phyloP scores from a whole-genome alignment of 2,113 vertebrate species.

The Turdus rufiventris region DNA sequence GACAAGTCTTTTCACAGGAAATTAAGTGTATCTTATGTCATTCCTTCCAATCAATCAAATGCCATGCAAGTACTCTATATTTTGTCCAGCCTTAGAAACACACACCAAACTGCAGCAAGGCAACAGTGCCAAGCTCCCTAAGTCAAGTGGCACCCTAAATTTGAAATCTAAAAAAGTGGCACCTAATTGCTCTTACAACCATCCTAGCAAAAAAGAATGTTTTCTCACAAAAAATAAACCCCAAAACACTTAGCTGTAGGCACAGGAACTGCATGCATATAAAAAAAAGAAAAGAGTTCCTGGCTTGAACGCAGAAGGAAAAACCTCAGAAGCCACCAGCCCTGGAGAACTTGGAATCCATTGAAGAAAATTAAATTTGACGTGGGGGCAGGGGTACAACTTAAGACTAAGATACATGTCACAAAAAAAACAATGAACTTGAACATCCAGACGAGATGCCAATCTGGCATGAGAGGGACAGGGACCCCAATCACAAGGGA shows the following conservation, averaged over 20 bases:
- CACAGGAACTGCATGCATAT: neutral
- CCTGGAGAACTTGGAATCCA: neutral
- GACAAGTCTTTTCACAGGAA: neutral
- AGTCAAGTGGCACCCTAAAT: neutral
- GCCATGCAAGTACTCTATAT: neutral
- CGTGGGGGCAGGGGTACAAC: fast-evolving
- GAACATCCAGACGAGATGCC: neutral
- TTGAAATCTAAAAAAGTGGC: neutral
- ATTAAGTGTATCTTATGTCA: neutral
- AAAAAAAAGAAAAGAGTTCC: neutral
- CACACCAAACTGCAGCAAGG: neutral
- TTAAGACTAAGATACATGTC: neutral
- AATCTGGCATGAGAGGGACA: neutral
- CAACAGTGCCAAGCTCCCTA: neutral
- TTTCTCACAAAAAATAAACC: neutral
- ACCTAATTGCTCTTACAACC: neutral
- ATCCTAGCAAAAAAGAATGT: neutral
- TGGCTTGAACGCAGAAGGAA: neutral
- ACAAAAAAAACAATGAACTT: neutral
- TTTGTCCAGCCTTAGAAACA: neutral
- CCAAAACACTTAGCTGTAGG: neutral
- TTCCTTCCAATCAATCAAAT: neutral
- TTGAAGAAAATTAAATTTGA: neutral
- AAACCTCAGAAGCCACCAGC: neutral
- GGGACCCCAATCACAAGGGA: neutral